These are phyloP conservation scores for Chloroceryle aenea DNA, from an alignment of 2,113 vertebrate genomes.

Conservation along the genomic window DNA sequence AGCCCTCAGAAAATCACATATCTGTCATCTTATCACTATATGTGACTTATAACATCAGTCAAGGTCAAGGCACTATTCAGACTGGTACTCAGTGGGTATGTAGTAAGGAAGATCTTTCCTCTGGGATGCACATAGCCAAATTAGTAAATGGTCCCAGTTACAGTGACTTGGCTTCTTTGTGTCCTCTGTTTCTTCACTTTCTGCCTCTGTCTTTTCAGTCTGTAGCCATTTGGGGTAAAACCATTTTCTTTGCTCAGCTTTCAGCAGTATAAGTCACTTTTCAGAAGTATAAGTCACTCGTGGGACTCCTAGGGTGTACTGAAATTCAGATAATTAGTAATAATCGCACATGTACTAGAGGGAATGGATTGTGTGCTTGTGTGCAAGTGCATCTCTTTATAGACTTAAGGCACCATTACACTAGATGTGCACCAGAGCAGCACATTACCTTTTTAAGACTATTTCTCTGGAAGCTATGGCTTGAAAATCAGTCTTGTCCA, in stretches of 20 bases:
- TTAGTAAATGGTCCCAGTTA: background rate
- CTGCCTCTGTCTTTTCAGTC: background rate
- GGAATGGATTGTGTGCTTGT: background rate
- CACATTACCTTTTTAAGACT: background rate
- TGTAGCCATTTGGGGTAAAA: background rate
- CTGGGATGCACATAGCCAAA: background rate
- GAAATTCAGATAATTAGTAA: background rate
- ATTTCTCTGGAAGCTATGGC: background rate
- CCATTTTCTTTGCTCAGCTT: background rate
- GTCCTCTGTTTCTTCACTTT: background rate
- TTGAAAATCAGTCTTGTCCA: background rate
- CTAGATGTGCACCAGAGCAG: background rate
- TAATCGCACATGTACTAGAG: fast-evolving
- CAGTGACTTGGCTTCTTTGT: background rate
- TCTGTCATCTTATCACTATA: too few relatives aligned
- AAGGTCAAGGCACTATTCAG: background rate
- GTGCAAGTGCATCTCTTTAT: background rate
- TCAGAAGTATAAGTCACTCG: background rate
- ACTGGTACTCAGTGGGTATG: background rate
- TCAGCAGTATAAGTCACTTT: background rate
- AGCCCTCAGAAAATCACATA: background rate
- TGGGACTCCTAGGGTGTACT: background rate
- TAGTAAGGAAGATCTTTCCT: background rate
- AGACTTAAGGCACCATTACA: background rate
- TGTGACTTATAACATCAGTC: background rate